A percentile compares a stretch with the other conserved stretches of the same genome.
Conservation (phyloP, 1,140 invertebrate species). For the Drosophila sechellia region DNA sequence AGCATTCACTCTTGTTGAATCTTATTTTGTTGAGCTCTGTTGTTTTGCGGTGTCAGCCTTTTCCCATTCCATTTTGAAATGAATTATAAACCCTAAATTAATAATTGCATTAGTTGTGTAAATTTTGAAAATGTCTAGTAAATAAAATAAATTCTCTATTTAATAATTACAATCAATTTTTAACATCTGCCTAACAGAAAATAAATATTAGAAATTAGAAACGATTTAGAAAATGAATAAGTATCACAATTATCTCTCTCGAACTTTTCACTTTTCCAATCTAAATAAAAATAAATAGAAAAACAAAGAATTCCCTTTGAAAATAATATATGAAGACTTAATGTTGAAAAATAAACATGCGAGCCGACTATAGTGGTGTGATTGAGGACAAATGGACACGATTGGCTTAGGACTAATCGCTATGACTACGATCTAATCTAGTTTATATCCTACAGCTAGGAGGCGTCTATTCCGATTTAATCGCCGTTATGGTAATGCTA, state of each 20-base stretch:
- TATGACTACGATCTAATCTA: constrained; percentile 13
- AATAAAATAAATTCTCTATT: neutral
- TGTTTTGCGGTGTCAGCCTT: neutral
- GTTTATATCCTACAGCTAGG: constrained; percentile 16
- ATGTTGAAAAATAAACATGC: neutral
- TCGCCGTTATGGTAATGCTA: constrained; percentile 81
- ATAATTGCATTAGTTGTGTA: constrained; percentile 8
- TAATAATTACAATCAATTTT: neutral
- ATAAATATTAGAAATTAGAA: too few species aligned
- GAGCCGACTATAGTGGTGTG: neutral
- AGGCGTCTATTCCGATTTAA: constrained; percentile 64
- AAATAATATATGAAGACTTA: constrained; percentile 14
- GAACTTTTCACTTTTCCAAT: neutral
- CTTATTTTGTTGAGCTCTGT: neutral
- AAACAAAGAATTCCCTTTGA: neutral
- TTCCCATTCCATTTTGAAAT: constrained; percentile 16
- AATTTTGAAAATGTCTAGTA: neutral
- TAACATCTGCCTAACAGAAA: too few species aligned
- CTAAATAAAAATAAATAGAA: neutral
- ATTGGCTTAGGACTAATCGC: constrained; percentile 35
- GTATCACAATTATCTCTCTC: too few species aligned
- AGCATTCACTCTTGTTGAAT: neutral
- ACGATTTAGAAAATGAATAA: neutral
- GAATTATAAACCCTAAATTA: neutral
- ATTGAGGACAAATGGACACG: constrained; percentile 6